Percentiles rank a stretch among this genome's conserved stretches.
Evolutionary conservation across 2,113 vertebrate species (phyloP).

Genomic region (Paedocypris sp.): DNA sequence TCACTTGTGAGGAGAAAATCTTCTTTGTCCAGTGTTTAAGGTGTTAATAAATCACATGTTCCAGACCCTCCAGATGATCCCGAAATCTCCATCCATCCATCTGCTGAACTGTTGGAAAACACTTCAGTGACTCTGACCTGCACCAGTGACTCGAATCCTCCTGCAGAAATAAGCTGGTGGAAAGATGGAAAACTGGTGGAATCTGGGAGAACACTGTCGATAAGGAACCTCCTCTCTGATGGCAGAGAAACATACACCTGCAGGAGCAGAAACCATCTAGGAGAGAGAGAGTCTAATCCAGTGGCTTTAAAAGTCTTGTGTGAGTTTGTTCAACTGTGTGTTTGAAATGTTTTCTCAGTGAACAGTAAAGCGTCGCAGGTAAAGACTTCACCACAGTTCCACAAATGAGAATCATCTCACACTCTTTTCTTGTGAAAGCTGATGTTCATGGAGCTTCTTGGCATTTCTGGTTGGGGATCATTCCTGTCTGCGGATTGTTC

Average conservation of each 20-base stretch:
- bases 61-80: not conserved
- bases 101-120: conserved; percentile 6
- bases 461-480: too few species aligned
- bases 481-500: too few species aligned
- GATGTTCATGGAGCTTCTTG: too few species aligned
- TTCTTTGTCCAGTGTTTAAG: too few species aligned
- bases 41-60: too few species aligned
- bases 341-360: too few species aligned
- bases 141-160: conserved; percentile 9
- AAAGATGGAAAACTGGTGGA: not conserved
- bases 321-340: too few species aligned
- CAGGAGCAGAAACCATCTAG: not conserved
- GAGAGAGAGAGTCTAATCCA: not conserved
- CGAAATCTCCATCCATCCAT: not conserved
- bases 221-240: not conserved
- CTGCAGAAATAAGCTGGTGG: not conserved
- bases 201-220: not conserved
- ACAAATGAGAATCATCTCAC: too few species aligned
- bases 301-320: not conserved
- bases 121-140: conserved; percentile 19
- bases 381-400: too few species aligned
- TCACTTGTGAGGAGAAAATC: too few species aligned
- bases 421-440: too few species aligned
- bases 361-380: too few species aligned
- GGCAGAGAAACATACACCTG: not conserved